Conservation (phyloP, 2,797 vertebrate species). For the Orestias chungarensis region DNA sequence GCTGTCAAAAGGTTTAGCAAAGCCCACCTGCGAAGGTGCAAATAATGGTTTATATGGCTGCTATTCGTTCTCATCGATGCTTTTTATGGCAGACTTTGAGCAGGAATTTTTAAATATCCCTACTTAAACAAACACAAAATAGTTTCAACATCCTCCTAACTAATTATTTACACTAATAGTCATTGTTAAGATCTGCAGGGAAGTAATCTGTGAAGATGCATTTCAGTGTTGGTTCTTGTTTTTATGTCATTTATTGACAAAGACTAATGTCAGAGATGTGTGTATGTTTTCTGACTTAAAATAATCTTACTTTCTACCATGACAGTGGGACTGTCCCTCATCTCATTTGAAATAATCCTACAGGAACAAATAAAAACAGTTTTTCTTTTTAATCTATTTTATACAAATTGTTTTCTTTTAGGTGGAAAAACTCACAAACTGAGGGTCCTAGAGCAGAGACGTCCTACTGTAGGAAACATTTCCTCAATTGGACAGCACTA, state of each 20-base stretch:
- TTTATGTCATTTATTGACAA: not conserved
- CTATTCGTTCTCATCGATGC: not conserved
- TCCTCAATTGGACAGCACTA: slow-evolving; percentile 91
- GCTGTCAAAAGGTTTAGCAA: not conserved
- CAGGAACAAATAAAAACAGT: not conserved
- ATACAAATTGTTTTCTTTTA: slow-evolving; percentile 45
- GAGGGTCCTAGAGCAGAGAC: slow-evolving; percentile 88
- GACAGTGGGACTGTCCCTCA: not conserved
- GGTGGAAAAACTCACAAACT: slow-evolving; percentile 86
- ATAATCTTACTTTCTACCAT: not conserved
- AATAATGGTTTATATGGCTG: not conserved
- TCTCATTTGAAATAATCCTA: no score
- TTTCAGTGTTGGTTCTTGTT: not conserved
- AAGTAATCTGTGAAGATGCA: not conserved
- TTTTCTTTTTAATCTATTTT: no score
- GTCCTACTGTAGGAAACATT: slow-evolving; percentile 89
- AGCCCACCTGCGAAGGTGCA: not conserved
- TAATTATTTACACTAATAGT: not conserved
- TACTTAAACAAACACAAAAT: not conserved
- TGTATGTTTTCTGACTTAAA: not conserved
- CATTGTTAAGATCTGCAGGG: not conserved
- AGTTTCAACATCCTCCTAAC: not conserved
- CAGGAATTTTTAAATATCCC: not conserved
- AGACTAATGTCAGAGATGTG: not conserved
- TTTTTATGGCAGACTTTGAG: not conserved